phyloP scores from a whole-genome alignment of 2,888 invertebrate genomes.

The Erpobdella octoculata region DNA sequence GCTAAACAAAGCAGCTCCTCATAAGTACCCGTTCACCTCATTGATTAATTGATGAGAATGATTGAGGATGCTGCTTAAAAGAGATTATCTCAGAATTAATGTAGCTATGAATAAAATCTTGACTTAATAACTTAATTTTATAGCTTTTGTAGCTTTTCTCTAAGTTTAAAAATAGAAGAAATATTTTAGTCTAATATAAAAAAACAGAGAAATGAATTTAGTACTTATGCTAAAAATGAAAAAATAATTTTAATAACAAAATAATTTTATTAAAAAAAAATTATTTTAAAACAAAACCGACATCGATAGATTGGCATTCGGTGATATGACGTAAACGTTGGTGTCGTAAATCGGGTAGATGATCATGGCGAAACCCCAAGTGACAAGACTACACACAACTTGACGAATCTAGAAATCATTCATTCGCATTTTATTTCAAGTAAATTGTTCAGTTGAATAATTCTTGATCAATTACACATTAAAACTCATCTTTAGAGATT shows the following conservation, averaged over 20 bases:
- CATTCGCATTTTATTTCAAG: neutral
- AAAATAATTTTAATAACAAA: neutral
- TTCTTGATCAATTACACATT: neutral
- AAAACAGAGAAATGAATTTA: too few relatives aligned
- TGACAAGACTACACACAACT: conserved; percentile 8
- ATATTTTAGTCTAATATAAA: too few relatives aligned
- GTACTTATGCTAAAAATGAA: neutral
- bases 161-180: too few relatives aligned
- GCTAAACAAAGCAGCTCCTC: too few relatives aligned
- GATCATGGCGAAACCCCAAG: conserved; percentile 23
- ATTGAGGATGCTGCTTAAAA: too few relatives aligned
- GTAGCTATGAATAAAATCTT: too few relatives aligned
- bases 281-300: neutral
- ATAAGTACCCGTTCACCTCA: neutral
- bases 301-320: conserved; percentile 7
- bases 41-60: neutral
- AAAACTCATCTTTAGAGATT: neutral
- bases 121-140: too few relatives aligned
- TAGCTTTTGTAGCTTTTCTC: too few relatives aligned
- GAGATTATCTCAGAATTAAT: too few relatives aligned
- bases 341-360: conserved; percentile 23
- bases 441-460: neutral
- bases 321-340: conserved; percentile 24
- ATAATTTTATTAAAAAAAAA: neutral
- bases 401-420: neutral